Base-by-base conservation (phyloP, 2,113 vertebrate species). In the Saimiri boliviensis region DNA sequence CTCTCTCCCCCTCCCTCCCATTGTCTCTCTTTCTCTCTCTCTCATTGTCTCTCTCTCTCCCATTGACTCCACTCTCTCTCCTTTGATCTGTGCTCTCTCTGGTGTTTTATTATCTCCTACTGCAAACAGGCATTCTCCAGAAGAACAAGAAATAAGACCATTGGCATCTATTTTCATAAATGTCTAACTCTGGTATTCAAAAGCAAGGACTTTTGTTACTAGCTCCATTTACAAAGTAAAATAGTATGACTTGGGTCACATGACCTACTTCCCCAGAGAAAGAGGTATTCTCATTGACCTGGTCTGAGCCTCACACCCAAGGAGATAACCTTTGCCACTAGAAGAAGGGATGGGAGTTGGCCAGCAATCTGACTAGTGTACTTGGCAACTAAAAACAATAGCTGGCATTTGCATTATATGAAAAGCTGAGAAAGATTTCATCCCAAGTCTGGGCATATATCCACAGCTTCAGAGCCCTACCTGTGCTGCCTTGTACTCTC, bases 361-460 rank as follows among this genome's bases (percentile, higher is more conserved):
- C 63, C 83, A 37, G 25, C 54, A 56, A 90, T 81, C 68, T 82
- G 87, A 80, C 86, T 40, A 56, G 40, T 63, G 56, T 87, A 23
- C 71, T 91, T 91, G 85, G 60, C 88, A 97, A 52, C 79, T 77
- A 91, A 94, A 93, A 88, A 66, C 66, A 93, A 77, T 71, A 95
- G 73, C 42, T 81, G 76, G 40, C 92, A 70, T 49, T 94, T 90
- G 63, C 37, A 58, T 71, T 94, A 49, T 95, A 20, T 70, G 89
- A 92, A 94, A 92, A 96, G 81, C 84, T 92, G 66, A 96, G 60
- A 74, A 74, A 84, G 84, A 45, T 73, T 89, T 56, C 49, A 86
- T 85, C 63, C n/a, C 25, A 87, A 45, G n/a, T 63, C 85, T 91
- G 25, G 52, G 58, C 20, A 47, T 12, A 23, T 63, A 58, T 83